Percentiles rank a stretch among this genome's conserved stretches.
Evolutionary conservation across 2,888 invertebrate genomes (phyloP).

Genomic region (Patella depressa): DNA sequence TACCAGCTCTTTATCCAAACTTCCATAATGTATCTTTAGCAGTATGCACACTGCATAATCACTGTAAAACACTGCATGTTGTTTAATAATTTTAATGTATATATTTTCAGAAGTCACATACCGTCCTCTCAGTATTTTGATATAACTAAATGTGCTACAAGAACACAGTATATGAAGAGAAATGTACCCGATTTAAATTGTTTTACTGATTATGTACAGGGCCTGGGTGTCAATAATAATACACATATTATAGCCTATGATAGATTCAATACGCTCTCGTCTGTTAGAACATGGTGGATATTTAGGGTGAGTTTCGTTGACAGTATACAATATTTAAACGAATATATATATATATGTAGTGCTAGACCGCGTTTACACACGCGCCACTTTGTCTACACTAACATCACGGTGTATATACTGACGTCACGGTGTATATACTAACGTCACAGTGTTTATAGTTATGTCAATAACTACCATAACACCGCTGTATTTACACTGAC

Average conservation of each 20-base stretch:
- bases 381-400: no score
- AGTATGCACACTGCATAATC: no score
- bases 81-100: no score
- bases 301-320: constrained; percentile 48
- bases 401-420: no score
- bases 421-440: no score
- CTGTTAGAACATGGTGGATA: constrained; percentile 55
- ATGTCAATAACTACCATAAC: no score
- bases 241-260: constrained; percentile 58
- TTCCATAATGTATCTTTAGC: no score
- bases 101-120: constrained; percentile 49
- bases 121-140: constrained; percentile 52
- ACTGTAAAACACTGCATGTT: no score
- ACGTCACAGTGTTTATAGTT: no score
- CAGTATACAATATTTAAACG: not conserved
- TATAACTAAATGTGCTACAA: constrained; percentile 42
- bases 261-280: constrained; percentile 44
- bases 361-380: not conserved
- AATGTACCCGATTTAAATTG: constrained; percentile 46
- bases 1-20: no score
- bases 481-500: no score
- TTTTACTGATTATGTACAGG: constrained; percentile 51
- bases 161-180: constrained; percentile 34
- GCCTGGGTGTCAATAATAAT: constrained; percentile 45
- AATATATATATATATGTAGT: not conserved